Percentiles rank a stretch among this genome's conserved stretches.
phyloP scores from a whole-genome alignment of 2,113 vertebrate genomes.

The Pogonocichla stellata region DNA sequence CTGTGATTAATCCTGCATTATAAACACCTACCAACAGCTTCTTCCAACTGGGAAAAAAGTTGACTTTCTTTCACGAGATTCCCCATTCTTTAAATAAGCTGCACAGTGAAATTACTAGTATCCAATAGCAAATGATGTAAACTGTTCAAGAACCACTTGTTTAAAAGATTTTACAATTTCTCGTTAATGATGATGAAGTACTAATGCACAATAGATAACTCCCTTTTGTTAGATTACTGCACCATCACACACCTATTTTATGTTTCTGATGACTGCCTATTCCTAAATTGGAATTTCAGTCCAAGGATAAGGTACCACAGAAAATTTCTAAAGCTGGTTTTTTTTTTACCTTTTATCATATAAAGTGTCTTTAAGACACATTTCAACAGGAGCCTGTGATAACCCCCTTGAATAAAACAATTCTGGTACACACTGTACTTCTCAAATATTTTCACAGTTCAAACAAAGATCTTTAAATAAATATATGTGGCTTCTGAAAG shows the following conservation, averaged over 20 bases:
- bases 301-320: background rate
- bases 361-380: background rate
- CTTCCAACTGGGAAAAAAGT: background rate
- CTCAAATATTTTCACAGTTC: background rate
- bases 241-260: background rate
- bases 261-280: background rate
- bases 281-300: background rate
- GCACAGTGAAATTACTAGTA: fast-evolving
- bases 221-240: background rate
- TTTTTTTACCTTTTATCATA: background rate
- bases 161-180: background rate
- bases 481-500: background rate
- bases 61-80: background rate
- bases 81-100: background rate
- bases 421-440: background rate
- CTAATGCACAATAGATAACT: background rate
- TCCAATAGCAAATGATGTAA: background rate
- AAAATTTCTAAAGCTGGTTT: background rate
- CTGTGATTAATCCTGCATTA: background rate
- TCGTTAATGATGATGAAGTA: background rate
- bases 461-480: background rate
- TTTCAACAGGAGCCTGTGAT: background rate
- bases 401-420: background rate
- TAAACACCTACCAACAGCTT: background rate
- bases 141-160: background rate